Percentiles rank a stretch among this genome's conserved stretches.
Conservation (phyloP, 2,797 vertebrate species). For the Sebastes iracundus region DNA sequence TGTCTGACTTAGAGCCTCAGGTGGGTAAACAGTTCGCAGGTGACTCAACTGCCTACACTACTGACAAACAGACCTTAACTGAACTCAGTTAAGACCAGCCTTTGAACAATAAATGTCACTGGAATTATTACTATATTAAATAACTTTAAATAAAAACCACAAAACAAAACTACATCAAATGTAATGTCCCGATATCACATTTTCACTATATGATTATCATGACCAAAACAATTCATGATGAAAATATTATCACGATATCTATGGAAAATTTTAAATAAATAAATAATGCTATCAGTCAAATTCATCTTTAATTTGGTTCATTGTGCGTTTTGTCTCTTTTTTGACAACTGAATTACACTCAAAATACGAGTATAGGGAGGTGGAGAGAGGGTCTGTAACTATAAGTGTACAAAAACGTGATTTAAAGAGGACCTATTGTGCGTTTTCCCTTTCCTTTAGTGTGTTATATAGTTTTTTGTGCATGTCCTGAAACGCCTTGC, state of each 20-base stretch:
- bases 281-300: no score
- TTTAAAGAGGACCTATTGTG: not conserved
- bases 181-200: not conserved
- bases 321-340: not conserved
- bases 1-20: not conserved
- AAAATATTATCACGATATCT: no score
- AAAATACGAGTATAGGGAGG: not conserved
- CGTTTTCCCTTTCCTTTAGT: no score
- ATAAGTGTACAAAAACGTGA: not conserved
- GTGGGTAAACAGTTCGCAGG: not conserved
- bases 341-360: not conserved
- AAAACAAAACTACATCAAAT: not conserved
- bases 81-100: not conserved
- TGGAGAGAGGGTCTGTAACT: not conserved
- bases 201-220: not conserved
- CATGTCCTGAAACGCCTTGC: no score
- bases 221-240: not conserved
- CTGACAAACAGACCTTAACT: not conserved
- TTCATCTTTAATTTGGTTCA: no score
- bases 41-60: not conserved
- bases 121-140: not conserved
- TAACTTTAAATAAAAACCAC: not conserved
- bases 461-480: no score
- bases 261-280: accelerated
- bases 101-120: not conserved